Evolutionary conservation across 64 coral and sea anemone species (phyloP).

Genomic region (Montipora foliosa): DNA sequence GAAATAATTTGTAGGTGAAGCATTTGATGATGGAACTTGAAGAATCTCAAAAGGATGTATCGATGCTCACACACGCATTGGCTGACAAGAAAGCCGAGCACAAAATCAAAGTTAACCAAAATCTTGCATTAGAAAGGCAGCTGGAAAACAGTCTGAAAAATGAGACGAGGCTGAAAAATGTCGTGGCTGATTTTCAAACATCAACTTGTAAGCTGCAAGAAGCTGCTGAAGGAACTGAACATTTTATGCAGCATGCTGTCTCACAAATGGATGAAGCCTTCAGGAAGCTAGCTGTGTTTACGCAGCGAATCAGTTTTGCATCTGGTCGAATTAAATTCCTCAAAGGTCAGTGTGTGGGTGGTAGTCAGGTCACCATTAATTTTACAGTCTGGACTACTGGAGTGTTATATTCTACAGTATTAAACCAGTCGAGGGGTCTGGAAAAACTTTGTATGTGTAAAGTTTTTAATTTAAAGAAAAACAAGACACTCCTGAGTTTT

Average conservation of each 20-base stretch:
- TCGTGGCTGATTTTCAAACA: conserved; percentile 27
- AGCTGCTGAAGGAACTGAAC: conserved; percentile 25
- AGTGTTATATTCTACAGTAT: background rate
- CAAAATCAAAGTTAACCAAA: conserved; percentile 80
- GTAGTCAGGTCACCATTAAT: too few species aligned
- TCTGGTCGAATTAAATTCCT: conserved; percentile 82
- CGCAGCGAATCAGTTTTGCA: conserved; percentile 89
- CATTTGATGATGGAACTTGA: conserved; percentile 59
- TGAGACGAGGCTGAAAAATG: conserved; percentile 39
- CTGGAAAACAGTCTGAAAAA: conserved; percentile 43
- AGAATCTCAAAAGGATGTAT: conserved; percentile 31
- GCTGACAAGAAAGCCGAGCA: conserved; percentile 85
- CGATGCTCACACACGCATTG: conserved; percentile 55
- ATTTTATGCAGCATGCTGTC: conserved; percentile 10
- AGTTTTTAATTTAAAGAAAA: too few species aligned
- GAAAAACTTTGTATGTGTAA: too few species aligned
- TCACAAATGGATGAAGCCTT: conserved; percentile 75
- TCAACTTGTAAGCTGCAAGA: background rate
- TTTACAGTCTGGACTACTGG: too few species aligned
- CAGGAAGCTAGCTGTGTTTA: conserved; percentile 48
- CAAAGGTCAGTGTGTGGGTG: conserved; percentile 60
- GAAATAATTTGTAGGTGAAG: conserved; percentile 47
- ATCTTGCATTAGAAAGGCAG: conserved; percentile 41
- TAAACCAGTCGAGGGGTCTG: too few species aligned
- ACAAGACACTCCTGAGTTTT: too few species aligned